Conservation (phyloP, 1,140 invertebrate genomes). For the Phymorhynchus buccinoides region DNA sequence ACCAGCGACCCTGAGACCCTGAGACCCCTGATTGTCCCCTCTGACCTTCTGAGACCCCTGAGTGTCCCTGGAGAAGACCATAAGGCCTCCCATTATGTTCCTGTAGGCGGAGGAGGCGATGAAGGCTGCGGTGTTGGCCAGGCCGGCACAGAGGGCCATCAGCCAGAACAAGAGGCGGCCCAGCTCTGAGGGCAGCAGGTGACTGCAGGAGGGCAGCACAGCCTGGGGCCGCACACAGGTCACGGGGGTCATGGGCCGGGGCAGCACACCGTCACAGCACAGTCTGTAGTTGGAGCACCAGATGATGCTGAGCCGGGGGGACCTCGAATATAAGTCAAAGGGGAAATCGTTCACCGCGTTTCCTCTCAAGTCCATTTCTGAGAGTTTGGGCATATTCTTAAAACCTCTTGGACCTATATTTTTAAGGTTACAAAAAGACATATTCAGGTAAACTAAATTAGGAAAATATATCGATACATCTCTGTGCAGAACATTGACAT, state of each 20-base stretch:
- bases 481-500: background rate
- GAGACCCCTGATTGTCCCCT: too few relatives aligned
- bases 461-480: background rate
- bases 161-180: slow-evolving; percentile 48
- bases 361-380: slow-evolving; percentile 18
- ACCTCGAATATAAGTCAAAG: slow-evolving; percentile 27
- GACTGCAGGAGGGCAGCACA: slow-evolving; percentile 51
- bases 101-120: slow-evolving; percentile 5
- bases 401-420: slow-evolving; percentile 30
- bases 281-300: slow-evolving; percentile 41
- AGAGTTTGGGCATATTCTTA: background rate
- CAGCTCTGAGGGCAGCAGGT: slow-evolving; percentile 42
- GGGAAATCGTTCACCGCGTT: slow-evolving; percentile 38
- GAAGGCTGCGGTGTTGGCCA: slow-evolving; percentile 43
- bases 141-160: slow-evolving; percentile 41
- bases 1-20: slow-evolving; percentile 50
- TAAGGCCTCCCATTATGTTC: slow-evolving; percentile 36
- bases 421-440: background rate
- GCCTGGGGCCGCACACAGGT: background rate
- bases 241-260: background rate
- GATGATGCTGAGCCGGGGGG: slow-evolving; percentile 18
- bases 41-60: too few relatives aligned
- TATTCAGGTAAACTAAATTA: slow-evolving; percentile 11
- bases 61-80: too few relatives aligned
- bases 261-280: slow-evolving; percentile 48